Evolutionary conservation across 2,888 invertebrate genomes (phyloP).

Genomic region (Drosophila percnosoma): DNA sequence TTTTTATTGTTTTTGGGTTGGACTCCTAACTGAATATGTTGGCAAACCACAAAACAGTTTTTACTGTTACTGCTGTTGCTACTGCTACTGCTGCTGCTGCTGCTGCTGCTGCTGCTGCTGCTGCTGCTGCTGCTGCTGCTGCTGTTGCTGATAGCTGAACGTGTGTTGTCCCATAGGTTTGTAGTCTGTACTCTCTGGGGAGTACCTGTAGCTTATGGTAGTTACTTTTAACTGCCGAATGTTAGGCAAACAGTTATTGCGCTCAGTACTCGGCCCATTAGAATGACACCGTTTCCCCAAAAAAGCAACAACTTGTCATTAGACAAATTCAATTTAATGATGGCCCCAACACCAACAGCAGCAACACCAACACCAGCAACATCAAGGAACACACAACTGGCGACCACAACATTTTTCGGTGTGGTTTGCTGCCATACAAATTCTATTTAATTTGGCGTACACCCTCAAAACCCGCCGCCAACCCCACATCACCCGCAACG

Average conservation of each 20-base stretch:
- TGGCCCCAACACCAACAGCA: conserved; percentile 38
- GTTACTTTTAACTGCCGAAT: conserved; percentile 74
- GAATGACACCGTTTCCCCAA: conserved; percentile 60
- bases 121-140: conserved; percentile 5
- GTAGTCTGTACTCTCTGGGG: conserved; percentile 26
- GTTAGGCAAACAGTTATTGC: conserved; percentile 78
- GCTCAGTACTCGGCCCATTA: conserved; percentile 72
- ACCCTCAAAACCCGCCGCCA: conserved; percentile 7
- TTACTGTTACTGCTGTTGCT: conserved; percentile 17
- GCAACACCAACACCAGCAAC: conserved; percentile 15
- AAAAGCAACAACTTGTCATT: conserved; percentile 77
- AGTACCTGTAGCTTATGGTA: conserved; percentile 73
- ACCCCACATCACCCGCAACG: not conserved
- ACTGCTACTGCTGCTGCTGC: conserved; percentile 6
- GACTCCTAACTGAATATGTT: conserved; percentile 11
- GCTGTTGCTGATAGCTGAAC: conserved; percentile 27
- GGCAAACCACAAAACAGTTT: conserved; percentile 38
- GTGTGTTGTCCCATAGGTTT: conserved; percentile 6
- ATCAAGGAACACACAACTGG: conserved; percentile 23
- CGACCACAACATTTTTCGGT: conserved; percentile 78
- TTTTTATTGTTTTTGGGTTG: conserved; percentile 1
- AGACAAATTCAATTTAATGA: conserved; percentile 79
- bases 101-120: conserved; percentile 12
- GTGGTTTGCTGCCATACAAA: conserved; percentile 75
- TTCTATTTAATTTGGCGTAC: conserved; percentile 76